These are phyloP conservation scores for Brachystomella parvula DNA, from an alignment of 1,140 invertebrate genomes.

Conservation along the genomic window DNA sequence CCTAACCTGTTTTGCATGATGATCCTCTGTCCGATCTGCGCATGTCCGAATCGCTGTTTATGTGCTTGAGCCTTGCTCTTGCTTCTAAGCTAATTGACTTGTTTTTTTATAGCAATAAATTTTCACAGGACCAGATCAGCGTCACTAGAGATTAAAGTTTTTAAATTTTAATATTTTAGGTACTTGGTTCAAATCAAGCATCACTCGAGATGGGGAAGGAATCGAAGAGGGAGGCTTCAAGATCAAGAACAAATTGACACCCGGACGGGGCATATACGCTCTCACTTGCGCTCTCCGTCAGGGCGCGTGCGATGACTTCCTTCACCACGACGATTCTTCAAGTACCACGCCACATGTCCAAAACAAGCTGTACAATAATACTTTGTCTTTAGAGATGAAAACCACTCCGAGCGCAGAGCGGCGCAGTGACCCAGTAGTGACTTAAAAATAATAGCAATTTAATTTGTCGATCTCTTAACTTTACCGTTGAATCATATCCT, in stretches of 20 bases:
- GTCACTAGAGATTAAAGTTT: slow-evolving; percentile 15
- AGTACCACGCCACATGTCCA: too few relatives aligned
- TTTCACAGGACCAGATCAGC: not conserved
- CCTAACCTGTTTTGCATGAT: not conserved
- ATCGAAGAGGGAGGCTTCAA: slow-evolving; percentile 65
- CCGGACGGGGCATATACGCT: slow-evolving; percentile 78
- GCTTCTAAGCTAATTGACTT: not conserved
- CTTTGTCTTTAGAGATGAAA: too few relatives aligned
- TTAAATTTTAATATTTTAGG: slow-evolving; percentile 20
- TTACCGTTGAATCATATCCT: too few relatives aligned
- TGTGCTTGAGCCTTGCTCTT: not conserved
- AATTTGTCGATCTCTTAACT: too few relatives aligned
- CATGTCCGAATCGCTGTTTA: not conserved
- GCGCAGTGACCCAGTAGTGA: too few relatives aligned
- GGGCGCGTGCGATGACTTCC: slow-evolving; percentile 60
- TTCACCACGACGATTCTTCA: too few relatives aligned
- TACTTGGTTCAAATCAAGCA: slow-evolving; percentile 37
- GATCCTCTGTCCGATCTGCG: not conserved
- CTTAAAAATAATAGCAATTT: too few relatives aligned
- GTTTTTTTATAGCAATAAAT: not conserved
- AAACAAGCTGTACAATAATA: too few relatives aligned
- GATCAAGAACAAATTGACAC: slow-evolving; percentile 39
- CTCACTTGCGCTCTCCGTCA: slow-evolving; percentile 76
- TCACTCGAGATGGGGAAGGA: slow-evolving; percentile 41
- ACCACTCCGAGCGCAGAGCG: too few relatives aligned